Evolutionary conservation across 2,113 vertebrate genomes (phyloP), one percentile per base, ranked within the genome.

Genomic region (Orientallactaga bullata): DNA sequence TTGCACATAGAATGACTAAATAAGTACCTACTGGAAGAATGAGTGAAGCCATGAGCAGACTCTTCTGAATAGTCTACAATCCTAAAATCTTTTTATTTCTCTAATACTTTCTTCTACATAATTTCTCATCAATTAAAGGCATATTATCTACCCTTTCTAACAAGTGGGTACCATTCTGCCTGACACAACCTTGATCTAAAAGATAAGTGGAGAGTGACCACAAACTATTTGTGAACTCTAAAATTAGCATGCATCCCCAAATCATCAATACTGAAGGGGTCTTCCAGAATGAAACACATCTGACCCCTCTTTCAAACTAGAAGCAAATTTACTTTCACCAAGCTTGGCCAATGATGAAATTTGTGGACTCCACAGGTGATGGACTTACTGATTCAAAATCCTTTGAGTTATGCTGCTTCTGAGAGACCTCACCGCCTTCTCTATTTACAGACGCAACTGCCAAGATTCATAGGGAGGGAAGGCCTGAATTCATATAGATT

Each of bases 11-110:
- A n/a, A 35, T 3, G 47, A 60, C 8, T 72, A 81, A 93, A 76
- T 81, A 81, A 55, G 23, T 88, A 61, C 5, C 42, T 90, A 15
- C n/a, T 91, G 60, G 78, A 85, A 91, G 37, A 85, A 86, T 39
- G 8, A 74, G 55, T 51, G n/a, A 71, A 88, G 58, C 65, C 84
- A 85, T n/a, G 35, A 86, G 85, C 28, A n/a, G 30, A 18, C 12
- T 87, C 35, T 84, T 94, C 83, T 55, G 13, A 92, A 74, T 76
- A 81, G 5, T 66, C 51, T 81, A 5, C 6, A 32, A 55, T 71
- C 35, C 32, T 58, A 21, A 23, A 58, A 28, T 55, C 32, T 85
- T 55, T 77, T 77, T 66, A 66, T 13, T 81, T 61, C 12, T 88
- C 60, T 7, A 39, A 2, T 37, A 2, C 28, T 60, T 18, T 30